A percentile compares a stretch with the other conserved stretches of the same genome.
Conservation (phyloP, 2,888 invertebrate genomes). For the Nebria salina region DNA sequence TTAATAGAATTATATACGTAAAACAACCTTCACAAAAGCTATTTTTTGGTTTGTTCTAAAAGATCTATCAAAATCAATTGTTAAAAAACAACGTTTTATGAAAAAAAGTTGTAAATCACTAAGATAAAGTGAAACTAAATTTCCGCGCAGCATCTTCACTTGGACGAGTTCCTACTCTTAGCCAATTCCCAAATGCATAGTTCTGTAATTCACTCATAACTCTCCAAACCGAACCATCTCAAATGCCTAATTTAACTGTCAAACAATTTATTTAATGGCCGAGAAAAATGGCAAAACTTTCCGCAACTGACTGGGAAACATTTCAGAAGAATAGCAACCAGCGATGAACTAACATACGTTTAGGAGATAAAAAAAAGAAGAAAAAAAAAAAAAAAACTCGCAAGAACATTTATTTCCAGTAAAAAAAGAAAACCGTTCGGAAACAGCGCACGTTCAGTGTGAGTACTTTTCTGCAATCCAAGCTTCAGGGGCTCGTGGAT, state of each 20-base stretch:
- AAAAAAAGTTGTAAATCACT: neutral
- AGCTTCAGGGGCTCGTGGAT: neutral
- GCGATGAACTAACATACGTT: neutral
- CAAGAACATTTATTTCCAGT: conserved; percentile 2
- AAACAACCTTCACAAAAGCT: neutral
- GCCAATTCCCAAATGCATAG: neutral
- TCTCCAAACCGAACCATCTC: neutral
- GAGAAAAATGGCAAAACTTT: neutral
- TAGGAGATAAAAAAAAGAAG: neutral
- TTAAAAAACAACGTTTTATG: too few species aligned
- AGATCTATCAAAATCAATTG: too few species aligned
- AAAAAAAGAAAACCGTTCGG: neutral
- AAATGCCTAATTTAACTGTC: neutral
- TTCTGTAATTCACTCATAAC: neutral
- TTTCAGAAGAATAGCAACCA: neutral
- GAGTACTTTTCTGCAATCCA: conserved; percentile 11
- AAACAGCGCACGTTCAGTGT: conserved; percentile 7
- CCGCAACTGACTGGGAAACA: neutral
- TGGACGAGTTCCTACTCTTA: neutral
- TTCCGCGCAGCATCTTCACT: neutral
- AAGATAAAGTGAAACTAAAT: neutral
- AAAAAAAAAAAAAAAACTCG: neutral
- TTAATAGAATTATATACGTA: neutral
- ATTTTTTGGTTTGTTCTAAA: neutral
- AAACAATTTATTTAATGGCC: neutral